Percentiles rank a stretch among this genome's conserved stretches.
Evolutionary conservation across 2,888 invertebrate genomes (phyloP).

Genomic region (Stenchaetothrips biformis): DNA sequence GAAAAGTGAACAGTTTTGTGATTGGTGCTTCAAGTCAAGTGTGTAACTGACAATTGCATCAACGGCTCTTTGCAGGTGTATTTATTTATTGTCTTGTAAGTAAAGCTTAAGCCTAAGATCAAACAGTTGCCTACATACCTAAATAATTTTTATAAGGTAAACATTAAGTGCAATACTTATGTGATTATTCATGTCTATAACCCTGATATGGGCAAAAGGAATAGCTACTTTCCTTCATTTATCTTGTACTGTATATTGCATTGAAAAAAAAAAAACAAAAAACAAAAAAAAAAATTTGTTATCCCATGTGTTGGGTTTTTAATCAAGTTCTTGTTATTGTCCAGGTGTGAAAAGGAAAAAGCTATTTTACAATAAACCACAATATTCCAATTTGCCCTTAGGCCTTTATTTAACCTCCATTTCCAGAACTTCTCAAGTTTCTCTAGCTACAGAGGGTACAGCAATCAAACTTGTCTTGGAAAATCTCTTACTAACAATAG

Average conservation of each 20-base stretch:
- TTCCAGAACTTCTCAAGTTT: too few relatives aligned
- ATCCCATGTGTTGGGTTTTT: neutral
- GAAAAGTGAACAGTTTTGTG: too few relatives aligned
- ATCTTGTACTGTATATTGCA: neutral
- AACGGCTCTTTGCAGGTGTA: neutral
- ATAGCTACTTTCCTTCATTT: neutral
- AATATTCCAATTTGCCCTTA: too few relatives aligned
- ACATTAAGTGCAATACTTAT: neutral
- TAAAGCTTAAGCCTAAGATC: neutral
- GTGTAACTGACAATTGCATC: too few relatives aligned
- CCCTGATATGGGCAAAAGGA: neutral
- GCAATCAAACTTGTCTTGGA: too few relatives aligned
- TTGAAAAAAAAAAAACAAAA: neutral
- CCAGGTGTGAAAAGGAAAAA: neutral
- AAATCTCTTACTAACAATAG: too few relatives aligned
- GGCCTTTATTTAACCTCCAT: too few relatives aligned
- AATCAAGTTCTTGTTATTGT: neutral
- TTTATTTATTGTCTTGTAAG: neutral
- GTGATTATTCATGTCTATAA: neutral
- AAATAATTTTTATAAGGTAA: neutral
- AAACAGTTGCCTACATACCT: neutral
- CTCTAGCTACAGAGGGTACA: too few relatives aligned
- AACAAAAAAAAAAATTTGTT: neutral
- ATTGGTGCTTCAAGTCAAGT: too few relatives aligned
- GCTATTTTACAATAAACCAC: slow-evolving; percentile 4